Evolutionary conservation across 2,113 vertebrate species (phyloP).

Genomic region (Carollia perspicillata): DNA sequence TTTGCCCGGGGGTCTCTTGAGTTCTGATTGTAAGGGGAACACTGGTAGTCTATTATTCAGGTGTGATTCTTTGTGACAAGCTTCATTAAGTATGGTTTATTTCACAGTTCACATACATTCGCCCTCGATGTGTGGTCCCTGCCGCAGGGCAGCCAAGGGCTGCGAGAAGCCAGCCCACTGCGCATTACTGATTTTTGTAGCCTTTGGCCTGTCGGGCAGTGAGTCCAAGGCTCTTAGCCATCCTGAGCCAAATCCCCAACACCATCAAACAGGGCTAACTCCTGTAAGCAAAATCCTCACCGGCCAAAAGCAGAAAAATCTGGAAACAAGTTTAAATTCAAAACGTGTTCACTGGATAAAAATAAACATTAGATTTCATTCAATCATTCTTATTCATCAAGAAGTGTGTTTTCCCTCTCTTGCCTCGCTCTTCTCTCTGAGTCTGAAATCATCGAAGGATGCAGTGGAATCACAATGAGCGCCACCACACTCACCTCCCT

Average conservation of each 20-base stretch:
- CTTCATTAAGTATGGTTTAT: constrained; percentile 54
- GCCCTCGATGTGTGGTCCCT: background rate
- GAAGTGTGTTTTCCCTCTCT: background rate
- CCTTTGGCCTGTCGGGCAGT: background rate
- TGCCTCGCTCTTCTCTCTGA: background rate
- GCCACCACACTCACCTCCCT: background rate
- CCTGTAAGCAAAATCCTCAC: background rate
- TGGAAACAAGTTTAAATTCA: constrained; percentile 7
- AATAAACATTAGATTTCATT: background rate
- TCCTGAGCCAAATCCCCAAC: background rate
- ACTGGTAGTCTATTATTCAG: background rate
- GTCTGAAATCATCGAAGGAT: background rate
- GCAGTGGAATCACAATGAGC: background rate
- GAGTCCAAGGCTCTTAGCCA: background rate
- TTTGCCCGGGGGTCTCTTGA: background rate
- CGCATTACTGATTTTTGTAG: background rate
- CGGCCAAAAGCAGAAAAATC: background rate
- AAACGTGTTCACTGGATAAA: background rate
- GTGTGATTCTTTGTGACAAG: constrained; percentile 53
- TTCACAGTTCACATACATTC: background rate
- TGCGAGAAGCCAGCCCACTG: background rate
- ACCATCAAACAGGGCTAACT: background rate
- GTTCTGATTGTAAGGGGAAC: background rate
- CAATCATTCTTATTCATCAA: background rate
- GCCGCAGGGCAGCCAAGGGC: background rate